These are phyloP conservation scores for Hemithea aestivaria DNA, from an alignment of 2,888 invertebrate species.

Conservation along the genomic window DNA sequence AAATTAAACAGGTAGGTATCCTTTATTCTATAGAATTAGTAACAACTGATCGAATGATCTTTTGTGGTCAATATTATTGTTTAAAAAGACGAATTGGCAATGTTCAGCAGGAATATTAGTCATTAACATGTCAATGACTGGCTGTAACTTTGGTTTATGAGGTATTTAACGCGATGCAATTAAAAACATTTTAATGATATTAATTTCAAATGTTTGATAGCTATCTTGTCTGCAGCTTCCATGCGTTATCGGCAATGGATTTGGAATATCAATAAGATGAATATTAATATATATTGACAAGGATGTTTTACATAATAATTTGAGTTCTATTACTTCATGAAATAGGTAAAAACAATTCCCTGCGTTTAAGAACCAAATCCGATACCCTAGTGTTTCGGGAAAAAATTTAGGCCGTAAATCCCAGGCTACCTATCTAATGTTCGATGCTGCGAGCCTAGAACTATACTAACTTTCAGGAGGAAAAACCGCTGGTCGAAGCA, in stretches of 20 bases:
- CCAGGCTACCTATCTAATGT: too few relatives aligned
- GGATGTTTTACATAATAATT: too few relatives aligned
- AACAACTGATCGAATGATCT: constrained; percentile 19
- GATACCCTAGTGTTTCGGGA: too few relatives aligned
- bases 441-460: too few relatives aligned
- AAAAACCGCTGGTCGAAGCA: too few relatives aligned
- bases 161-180: constrained; percentile 39
- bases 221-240: not conserved
- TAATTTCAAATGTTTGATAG: constrained; percentile 8
- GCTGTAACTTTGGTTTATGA: constrained; percentile 41
- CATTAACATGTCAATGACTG: constrained; percentile 39
- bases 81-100: constrained; percentile 30
- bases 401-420: too few relatives aligned
- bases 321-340: too few relatives aligned
- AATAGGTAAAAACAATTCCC: too few relatives aligned
- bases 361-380: too few relatives aligned
- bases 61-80: constrained; percentile 33
- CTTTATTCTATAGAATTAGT: constrained; percentile 28
- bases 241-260: not conserved
- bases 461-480: too few relatives aligned
- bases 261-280: too few relatives aligned
- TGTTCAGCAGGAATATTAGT: constrained; percentile 25
- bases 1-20: constrained; percentile 41
- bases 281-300: too few relatives aligned
- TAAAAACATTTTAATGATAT: constrained; percentile 31